Base-by-base conservation (phyloP, 2,797 vertebrate species). In the Channa striata region DNA sequence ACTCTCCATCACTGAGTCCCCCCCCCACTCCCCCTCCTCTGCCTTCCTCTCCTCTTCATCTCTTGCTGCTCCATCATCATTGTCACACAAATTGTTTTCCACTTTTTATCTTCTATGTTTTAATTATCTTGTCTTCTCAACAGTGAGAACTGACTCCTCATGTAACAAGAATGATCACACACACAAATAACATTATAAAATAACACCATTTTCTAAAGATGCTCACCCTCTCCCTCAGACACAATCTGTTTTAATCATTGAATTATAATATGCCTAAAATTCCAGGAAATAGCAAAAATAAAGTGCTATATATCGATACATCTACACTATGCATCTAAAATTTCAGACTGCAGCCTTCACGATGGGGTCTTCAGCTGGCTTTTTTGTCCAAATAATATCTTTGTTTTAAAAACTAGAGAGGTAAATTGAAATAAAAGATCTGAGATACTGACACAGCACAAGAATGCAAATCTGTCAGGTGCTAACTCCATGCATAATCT, bases 1-100 rank as follows among this genome's bases (percentile, higher is more conserved):
- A 58, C 85, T 86, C 84, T 84, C 82, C 81, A 89, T 89, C 86
- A 75, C 82, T 74, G 73, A 85, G 80, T 89, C 84, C 86, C 85
- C 74, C 76, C 69, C 59, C 49, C 69, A 70, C 50, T 50, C 66
- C 60, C 58, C 50, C 61, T 40, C 57, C 68, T 39, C 43, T 43
- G 40, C 64, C 49, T 39, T 63, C 33, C 47, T 59, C 56, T 65
- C 67, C 61, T 52, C 72, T 75, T 67, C 78, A 80, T 85, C 77
- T 67, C 78, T 40, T 25, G 30, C 68, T 68, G 58, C 76, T 84
- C 44, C 47, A 79, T 65, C 59, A 69, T 21, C 60, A 69, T 51
- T 19, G 54, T 47, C 71, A 83, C 77, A 69, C 74, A 63, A 54
- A 79, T 20, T n/a, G 11, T 72, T 61, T 52, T 56, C 33, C 76